Base-by-base conservation (phyloP, 2,797 vertebrate genomes). In the Tokudaia muenninki region DNA sequence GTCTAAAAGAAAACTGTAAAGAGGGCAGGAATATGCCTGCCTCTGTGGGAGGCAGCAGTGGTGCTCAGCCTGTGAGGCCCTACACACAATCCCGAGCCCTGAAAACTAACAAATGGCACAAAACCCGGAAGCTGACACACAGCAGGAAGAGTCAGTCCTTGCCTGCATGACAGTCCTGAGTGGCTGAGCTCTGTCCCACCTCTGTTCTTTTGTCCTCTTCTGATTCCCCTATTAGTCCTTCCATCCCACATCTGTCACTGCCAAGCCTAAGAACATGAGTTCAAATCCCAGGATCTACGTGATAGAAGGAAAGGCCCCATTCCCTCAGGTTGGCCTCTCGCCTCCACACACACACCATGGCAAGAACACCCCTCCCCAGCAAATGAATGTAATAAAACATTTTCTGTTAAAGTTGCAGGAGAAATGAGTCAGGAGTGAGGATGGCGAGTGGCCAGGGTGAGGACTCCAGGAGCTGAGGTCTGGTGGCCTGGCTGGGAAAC, bases 401-500 rank as follows among this genome's bases (percentile, higher is more conserved):
- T 70, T 52, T n/a, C 24, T 70, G 63, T 52, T 61, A 63, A 44
- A 19, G 14, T 63, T 83, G 7, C 44, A 47, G 44, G 10, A 88
- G 59, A 81, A 90, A 52, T 65, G 90, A 90, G 47, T 67, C 3
- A 14, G 72, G 50, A 94, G 50, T 29, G 74, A 65, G 24, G 61
- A 17, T 16, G 4, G 26, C 0, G 6, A 52, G 26, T 14, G 44
- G 21, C 17, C 0, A 17, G 10, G 37, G 47, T 80, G 47, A 14
- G 4, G 78, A 17, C 63, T 63, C 19, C 57, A 2, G 67, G 44
- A 63, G 34, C 24, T 87, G 31, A 29, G 26, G 50, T 55, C 14
- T 14, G 0, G 24, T 22, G 14, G 0, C 78, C 78, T 59, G 34
- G 19, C 10, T 2, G 26, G 79, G 88, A 93, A 93, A 59, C 21